Conservation (phyloP, 2,888 invertebrate genomes). For the Euspilapteryx auroguttella region DNA sequence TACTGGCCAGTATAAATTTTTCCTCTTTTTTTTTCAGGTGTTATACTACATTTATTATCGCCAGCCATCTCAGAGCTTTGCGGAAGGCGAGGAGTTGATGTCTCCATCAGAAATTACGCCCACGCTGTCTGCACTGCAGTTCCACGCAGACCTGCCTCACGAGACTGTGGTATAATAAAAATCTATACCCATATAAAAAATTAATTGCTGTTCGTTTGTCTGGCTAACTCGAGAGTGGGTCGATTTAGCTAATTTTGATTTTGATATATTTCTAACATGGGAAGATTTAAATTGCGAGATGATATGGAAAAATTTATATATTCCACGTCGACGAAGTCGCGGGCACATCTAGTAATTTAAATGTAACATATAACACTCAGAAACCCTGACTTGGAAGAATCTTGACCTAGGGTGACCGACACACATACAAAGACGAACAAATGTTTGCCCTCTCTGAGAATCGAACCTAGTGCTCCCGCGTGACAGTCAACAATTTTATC, state of each 20-base stretch:
- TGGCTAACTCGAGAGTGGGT: background rate
- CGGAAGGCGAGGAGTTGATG: slow-evolving; percentile 63
- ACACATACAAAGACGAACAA: too few relatives aligned
- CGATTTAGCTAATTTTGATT: background rate
- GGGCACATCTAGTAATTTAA: background rate
- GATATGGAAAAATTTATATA: too few relatives aligned
- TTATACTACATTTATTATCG: slow-evolving; percentile 83
- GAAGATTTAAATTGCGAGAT: background rate
- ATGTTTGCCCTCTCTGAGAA: too few relatives aligned
- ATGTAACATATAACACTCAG: background rate
- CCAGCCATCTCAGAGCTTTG: slow-evolving; percentile 68
- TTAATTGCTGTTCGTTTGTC: background rate
- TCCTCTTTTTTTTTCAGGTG: too few relatives aligned
- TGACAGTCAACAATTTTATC: too few relatives aligned
- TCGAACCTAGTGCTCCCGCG: too few relatives aligned
- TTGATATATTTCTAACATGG: background rate
- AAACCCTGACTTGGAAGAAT: background rate
- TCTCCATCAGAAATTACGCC: slow-evolving; percentile 66
- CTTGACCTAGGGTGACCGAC: too few relatives aligned
- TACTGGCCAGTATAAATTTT: too few relatives aligned
- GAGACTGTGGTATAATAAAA: slow-evolving; percentile 75
- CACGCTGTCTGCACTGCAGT: slow-evolving; percentile 80
- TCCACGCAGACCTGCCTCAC: slow-evolving; percentile 83
- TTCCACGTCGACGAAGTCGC: background rate
- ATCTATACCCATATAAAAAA: background rate